Conservation (phyloP, 2,888 invertebrate genomes). For the Phymatocera aterrima region DNA sequence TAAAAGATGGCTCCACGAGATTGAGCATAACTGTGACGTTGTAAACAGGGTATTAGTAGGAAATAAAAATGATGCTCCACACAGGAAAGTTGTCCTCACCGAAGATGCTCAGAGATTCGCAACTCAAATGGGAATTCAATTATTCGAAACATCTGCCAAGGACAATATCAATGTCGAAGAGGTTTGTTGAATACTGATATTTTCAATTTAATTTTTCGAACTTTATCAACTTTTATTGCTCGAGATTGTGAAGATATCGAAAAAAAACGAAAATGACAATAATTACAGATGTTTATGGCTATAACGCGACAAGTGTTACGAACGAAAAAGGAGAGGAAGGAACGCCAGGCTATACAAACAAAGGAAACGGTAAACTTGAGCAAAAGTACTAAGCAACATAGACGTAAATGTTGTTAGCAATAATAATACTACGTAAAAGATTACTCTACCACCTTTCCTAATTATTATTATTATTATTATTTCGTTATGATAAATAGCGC, state of each 20-base stretch:
- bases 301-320: conserved; percentile 89
- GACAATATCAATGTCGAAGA: conserved; percentile 99
- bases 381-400: conserved; percentile 79
- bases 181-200: conserved; percentile 88
- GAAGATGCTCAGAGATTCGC: conserved; percentile 98
- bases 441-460: conserved; percentile 31
- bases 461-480: conserved; percentile 5
- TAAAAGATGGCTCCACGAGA: conserved; percentile 99
- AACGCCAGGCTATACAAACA: conserved; percentile 82
- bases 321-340: conserved; percentile 89
- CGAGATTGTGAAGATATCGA: background rate
- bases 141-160: conserved; percentile 99
- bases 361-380: conserved; percentile 85
- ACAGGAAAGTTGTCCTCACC: conserved; percentile 96
- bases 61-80: conserved; percentile 97
- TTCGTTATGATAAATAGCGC: conserved; percentile 32
- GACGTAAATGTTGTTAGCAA: conserved; percentile 73
- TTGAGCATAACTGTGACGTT: conserved; percentile 99
- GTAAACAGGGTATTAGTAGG: conserved; percentile 99
- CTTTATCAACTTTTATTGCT: background rate
- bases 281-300: conserved; percentile 82
- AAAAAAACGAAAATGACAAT: conserved; percentile 37
- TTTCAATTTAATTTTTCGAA: background rate
- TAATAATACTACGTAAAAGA: conserved; percentile 49
- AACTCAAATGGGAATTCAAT: conserved; percentile 96